Conservation (phyloP, 2,888 invertebrate species). For the Schizaphis graminum region DNA sequence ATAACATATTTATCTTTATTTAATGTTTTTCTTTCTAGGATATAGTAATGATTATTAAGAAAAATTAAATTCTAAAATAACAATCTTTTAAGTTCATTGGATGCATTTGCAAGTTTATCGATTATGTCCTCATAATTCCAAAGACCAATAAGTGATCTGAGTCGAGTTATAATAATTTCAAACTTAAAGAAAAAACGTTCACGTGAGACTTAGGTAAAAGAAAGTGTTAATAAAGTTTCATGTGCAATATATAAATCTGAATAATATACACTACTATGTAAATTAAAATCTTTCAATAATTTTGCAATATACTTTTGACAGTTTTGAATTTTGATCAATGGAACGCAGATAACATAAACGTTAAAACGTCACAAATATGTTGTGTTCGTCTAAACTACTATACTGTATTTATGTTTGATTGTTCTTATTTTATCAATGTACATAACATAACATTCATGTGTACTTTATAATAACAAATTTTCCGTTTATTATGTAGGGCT, state of each 20-base stretch:
- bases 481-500: too few species aligned
- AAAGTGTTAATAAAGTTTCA: slow-evolving; percentile 20
- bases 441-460: too few species aligned
- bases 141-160: slow-evolving; percentile 28
- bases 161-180: neutral
- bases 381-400: too few species aligned
- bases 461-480: too few species aligned
- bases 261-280: neutral
- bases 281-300: slow-evolving; percentile 21
- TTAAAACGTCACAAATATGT: too few species aligned
- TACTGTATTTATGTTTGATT: too few species aligned
- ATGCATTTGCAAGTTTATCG: neutral
- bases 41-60: neutral
- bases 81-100: neutral
- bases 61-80: neutral
- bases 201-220: slow-evolving; percentile 4
- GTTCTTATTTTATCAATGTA: too few species aligned
- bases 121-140: neutral
- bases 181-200: slow-evolving; percentile 15
- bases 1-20: too few species aligned
- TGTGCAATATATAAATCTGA: slow-evolving; percentile 23
- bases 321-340: slow-evolving; percentile 6
- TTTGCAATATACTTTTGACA: neutral
- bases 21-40: too few species aligned
- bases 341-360: too few species aligned